phyloP scores from a whole-genome alignment of 2,113 vertebrate species.

The Heterotis niloticus region DNA sequence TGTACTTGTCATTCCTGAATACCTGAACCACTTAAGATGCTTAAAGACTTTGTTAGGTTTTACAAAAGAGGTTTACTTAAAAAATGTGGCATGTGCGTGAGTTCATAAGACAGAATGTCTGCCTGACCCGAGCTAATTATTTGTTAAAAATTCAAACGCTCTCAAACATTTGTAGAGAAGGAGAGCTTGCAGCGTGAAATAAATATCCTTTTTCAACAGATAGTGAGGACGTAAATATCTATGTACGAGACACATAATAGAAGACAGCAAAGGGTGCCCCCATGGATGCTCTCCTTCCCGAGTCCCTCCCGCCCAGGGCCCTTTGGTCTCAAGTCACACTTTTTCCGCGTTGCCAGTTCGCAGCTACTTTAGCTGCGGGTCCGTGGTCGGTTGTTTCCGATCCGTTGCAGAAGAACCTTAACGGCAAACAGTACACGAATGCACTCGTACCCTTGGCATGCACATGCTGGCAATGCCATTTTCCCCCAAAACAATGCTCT shows the following conservation, averaged over 20 bases:
- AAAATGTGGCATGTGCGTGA: background rate
- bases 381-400: background rate
- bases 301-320: background rate
- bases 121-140: constrained; percentile 15
- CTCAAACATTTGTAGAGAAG: background rate
- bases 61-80: background rate
- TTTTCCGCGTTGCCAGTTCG: background rate
- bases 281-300: background rate
- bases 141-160: constrained; percentile 18
- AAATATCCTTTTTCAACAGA: background rate
- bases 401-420: background rate
- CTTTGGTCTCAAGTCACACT: background rate
- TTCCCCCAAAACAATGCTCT: background rate
- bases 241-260: background rate
- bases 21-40: background rate
- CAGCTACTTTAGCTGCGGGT: background rate
- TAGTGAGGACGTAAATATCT: background rate
- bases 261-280: background rate
- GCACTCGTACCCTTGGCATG: background rate
- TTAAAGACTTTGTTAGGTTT: background rate
- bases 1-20: background rate
- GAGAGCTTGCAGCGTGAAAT: background rate
- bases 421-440: background rate
- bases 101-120: background rate
- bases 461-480: background rate